Percentiles rank a stretch among this genome's conserved stretches.
Conservation (phyloP, 1,140 invertebrate species). For the Bursaphelenchus mucronatus region DNA sequence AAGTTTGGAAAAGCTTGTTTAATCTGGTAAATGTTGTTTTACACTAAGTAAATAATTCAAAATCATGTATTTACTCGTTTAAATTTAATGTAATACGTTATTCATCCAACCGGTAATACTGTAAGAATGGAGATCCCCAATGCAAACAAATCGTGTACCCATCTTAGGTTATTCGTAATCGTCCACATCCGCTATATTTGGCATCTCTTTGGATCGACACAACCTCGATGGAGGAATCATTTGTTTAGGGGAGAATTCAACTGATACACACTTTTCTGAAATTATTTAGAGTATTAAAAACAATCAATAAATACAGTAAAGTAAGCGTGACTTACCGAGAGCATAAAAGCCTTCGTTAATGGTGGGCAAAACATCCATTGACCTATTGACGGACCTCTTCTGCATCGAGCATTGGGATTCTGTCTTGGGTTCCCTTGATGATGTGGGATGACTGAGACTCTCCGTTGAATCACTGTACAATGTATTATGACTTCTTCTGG, state of each 20-base stretch:
- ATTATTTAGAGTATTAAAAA: not conserved
- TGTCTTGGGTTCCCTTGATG: not conserved
- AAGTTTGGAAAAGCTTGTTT: too few species aligned
- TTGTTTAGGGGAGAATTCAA: slow-evolving; percentile 17
- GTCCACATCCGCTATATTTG: slow-evolving; percentile 18
- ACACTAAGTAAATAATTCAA: too few species aligned
- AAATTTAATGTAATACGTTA: too few species aligned
- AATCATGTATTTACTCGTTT: too few species aligned
- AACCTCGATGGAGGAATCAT: slow-evolving; percentile 14
- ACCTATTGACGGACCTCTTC: slow-evolving; percentile 10
- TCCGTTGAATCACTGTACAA: slow-evolving; percentile 6
- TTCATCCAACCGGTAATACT: not conserved
- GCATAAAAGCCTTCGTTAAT: slow-evolving; percentile 6
- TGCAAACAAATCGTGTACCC: not conserved
- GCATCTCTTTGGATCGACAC: slow-evolving; percentile 21
- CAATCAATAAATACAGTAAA: not conserved
- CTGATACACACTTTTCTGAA: slow-evolving; percentile 24
- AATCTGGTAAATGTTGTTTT: too few species aligned
- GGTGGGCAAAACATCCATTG: slow-evolving; percentile 16
- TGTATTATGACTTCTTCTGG: slow-evolving; percentile 4
- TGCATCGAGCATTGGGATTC: not conserved
- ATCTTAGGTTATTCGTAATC: slow-evolving; percentile 1
- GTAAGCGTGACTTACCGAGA: not conserved
- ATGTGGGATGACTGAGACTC: not conserved
- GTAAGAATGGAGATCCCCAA: not conserved